These are phyloP conservation scores for Drosophila rellima DNA, from an alignment of 2,888 invertebrate species.

Conservation along the genomic window DNA sequence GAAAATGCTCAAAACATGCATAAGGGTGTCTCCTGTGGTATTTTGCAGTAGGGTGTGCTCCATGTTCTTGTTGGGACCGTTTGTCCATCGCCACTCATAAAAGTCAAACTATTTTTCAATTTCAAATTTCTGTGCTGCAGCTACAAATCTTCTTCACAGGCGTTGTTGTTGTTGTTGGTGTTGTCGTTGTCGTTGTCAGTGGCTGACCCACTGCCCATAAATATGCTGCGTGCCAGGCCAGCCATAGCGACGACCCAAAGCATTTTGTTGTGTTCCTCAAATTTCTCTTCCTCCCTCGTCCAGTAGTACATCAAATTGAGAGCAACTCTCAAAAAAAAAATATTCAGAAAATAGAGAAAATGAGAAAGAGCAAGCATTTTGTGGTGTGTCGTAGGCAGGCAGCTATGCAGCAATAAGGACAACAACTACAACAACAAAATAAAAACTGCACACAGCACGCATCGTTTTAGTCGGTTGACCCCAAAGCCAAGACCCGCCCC, in stretches of 20 bases:
- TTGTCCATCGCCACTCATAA: slow-evolving; percentile 74
- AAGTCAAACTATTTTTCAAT: slow-evolving; percentile 82
- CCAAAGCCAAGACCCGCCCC: slow-evolving; percentile 39
- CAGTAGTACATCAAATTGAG: slow-evolving; percentile 62
- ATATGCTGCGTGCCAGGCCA: slow-evolving; percentile 75
- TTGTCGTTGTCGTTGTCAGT: slow-evolving; percentile 47
- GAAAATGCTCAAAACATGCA: slow-evolving; percentile 4
- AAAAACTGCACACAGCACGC: slow-evolving; percentile 59
- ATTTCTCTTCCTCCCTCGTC: not conserved
- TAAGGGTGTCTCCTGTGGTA: slow-evolving; percentile 7
- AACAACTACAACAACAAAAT: slow-evolving; percentile 14
- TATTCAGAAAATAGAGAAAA: slow-evolving; percentile 16
- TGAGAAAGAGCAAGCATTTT: slow-evolving; percentile 54
- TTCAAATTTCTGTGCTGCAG: slow-evolving; percentile 77
- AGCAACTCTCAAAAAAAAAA: slow-evolving; percentile 33
- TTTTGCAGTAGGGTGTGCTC: slow-evolving; percentile 13
- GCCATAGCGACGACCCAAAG: slow-evolving; percentile 37
- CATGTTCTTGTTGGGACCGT: slow-evolving; percentile 32
- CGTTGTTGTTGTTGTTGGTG: slow-evolving; percentile 22
- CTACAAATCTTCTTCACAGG: slow-evolving; percentile 77
- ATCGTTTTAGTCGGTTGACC: slow-evolving; percentile 49
- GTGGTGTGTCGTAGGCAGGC: slow-evolving; percentile 67
- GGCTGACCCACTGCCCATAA: slow-evolving; percentile 78
- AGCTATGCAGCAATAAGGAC: slow-evolving; percentile 23
- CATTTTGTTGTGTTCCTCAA: slow-evolving; percentile 35